These are phyloP conservation scores for Linnaemya vulpina DNA, from an alignment of 2,888 invertebrate genomes.

Conservation along the genomic window DNA sequence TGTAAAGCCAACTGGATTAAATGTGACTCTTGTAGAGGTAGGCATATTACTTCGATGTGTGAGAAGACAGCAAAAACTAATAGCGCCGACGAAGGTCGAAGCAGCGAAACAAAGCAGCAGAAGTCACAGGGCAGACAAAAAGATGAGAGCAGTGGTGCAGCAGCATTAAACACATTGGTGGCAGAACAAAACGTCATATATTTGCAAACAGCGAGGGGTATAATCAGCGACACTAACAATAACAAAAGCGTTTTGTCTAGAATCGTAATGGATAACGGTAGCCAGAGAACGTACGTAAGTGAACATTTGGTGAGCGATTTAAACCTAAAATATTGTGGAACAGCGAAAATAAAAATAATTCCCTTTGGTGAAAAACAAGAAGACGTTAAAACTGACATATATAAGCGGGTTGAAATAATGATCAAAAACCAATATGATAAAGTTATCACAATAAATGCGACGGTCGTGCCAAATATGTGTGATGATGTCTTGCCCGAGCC, in stretches of 20 bases:
- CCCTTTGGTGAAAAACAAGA: slow-evolving; percentile 61
- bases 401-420: slow-evolving; percentile 51
- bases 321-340: slow-evolving; percentile 24
- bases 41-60: too few relatives aligned
- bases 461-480: too few relatives aligned
- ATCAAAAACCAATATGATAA: too few relatives aligned
- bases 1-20: too few relatives aligned
- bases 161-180: slow-evolving; percentile 25
- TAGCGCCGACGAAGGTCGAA: background rate
- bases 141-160: background rate
- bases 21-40: too few relatives aligned
- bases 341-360: slow-evolving; percentile 54
- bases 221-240: slow-evolving; percentile 44
- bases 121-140: background rate
- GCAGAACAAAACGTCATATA: slow-evolving; percentile 40
- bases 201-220: slow-evolving; percentile 66
- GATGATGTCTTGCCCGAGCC: slow-evolving; percentile 55
- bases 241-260: slow-evolving; percentile 47
- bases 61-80: too few relatives aligned
- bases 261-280: slow-evolving; percentile 69
- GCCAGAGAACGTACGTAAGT: slow-evolving; percentile 65
- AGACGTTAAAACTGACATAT: slow-evolving; percentile 13
- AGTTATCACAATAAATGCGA: too few relatives aligned
- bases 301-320: slow-evolving; percentile 49
- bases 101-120: slow-evolving; percentile 16